Evolutionary conservation across 2,113 vertebrate species (phyloP).

Genomic region (Oceanodroma tethys): DNA sequence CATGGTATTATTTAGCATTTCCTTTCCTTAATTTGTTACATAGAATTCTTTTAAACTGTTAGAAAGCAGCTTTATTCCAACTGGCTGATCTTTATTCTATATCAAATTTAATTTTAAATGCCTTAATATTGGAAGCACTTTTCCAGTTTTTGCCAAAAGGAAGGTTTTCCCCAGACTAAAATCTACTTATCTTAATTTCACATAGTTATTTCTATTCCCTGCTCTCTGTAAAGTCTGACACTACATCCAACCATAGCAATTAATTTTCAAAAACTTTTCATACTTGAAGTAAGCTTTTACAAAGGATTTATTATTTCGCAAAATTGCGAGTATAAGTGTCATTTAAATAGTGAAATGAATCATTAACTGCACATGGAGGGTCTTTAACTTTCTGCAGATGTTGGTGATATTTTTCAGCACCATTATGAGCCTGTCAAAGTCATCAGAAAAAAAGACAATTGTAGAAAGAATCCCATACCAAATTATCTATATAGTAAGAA

Average conservation of each 20-base stretch:
- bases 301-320: not conserved
- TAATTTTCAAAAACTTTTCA: not conserved
- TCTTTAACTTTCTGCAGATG: not conserved
- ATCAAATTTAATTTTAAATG: not conserved
- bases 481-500: not conserved
- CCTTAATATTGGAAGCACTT: not conserved
- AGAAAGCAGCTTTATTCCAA: not conserved
- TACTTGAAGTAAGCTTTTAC: not conserved
- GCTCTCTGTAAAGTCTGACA: not conserved
- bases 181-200: not conserved
- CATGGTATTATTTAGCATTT: not conserved
- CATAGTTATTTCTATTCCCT: not conserved
- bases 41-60: not conserved
- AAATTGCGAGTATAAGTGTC: not conserved
- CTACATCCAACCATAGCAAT: not conserved
- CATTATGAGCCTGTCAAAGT: not conserved
- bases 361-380: not conserved
- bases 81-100: not conserved
- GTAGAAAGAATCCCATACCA: not conserved
- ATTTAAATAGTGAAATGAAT: not conserved
- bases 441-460: not conserved
- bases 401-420: not conserved
- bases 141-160: not conserved
- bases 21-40: not conserved
- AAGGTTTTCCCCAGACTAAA: not conserved